Evolutionary conservation across 2,113 vertebrate species (phyloP).

Genomic region (Sialia sialis): DNA sequence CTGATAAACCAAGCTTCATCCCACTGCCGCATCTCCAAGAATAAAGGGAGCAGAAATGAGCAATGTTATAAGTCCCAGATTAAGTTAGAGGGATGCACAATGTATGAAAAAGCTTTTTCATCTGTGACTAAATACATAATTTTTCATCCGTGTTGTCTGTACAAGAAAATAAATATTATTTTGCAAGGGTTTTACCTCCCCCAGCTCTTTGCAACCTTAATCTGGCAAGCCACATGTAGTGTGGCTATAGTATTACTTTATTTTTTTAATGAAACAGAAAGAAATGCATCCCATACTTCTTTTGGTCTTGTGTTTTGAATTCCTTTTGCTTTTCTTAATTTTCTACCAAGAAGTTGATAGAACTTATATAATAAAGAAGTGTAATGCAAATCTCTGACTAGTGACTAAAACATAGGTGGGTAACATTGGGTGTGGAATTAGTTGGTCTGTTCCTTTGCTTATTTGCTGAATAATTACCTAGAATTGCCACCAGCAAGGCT

Average conservation of each 20-base stretch:
- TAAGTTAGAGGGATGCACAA: background rate
- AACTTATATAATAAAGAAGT: background rate
- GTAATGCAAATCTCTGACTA: background rate
- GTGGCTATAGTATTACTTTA: background rate
- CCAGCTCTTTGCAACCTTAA: background rate
- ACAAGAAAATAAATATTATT: background rate
- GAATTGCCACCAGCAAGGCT: background rate
- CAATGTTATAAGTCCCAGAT: background rate
- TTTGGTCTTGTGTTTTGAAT: background rate
- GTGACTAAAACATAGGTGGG: background rate
- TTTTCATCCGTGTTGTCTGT: background rate
- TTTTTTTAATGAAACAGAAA: background rate
- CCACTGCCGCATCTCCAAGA: background rate
- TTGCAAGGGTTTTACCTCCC: background rate
- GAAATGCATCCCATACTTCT: background rate
- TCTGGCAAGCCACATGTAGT: background rate
- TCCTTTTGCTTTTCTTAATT: background rate
- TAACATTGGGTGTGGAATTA: background rate
- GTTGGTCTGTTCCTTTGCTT: background rate
- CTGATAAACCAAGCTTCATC: constrained; percentile 1
- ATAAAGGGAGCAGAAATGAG: background rate
- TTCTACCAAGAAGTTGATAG: background rate
- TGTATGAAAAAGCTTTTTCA: background rate
- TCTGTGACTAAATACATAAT: background rate
- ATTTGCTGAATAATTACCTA: background rate